Percentiles rank a stretch among this genome's conserved stretches.
Conservation (phyloP, 2,888 invertebrate species). For the Eretmocerus hayati region DNA sequence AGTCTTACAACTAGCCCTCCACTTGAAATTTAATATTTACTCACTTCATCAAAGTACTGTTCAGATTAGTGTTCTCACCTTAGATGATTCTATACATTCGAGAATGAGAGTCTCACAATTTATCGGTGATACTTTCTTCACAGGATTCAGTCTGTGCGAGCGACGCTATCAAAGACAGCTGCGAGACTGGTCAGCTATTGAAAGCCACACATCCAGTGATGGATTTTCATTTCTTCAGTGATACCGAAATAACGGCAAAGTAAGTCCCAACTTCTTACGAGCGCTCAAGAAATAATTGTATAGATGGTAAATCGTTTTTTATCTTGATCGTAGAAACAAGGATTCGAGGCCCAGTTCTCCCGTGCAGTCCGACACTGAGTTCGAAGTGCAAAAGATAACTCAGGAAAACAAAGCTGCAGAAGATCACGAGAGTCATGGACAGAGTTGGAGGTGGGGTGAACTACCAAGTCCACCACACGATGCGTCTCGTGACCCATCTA, state of each 20-base stretch:
- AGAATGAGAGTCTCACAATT: neutral
- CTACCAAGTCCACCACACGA: constrained; percentile 56
- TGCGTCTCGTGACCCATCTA: constrained; percentile 31
- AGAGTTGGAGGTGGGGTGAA: constrained; percentile 89
- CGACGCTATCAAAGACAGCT: constrained; percentile 1
- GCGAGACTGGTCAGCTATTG: constrained; percentile 3
- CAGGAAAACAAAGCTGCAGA: constrained; percentile 46
- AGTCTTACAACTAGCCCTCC: no score
- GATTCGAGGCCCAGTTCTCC: constrained; percentile 74
- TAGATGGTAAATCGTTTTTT: neutral
- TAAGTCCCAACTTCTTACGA: no score
- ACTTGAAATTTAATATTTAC: no score
- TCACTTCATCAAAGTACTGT: no score
- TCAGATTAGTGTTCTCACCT: no score
- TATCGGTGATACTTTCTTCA: neutral
- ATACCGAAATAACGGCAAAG: constrained; percentile 78
- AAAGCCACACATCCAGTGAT: no score
- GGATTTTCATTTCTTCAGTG: constrained; percentile 86
- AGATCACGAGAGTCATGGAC: constrained; percentile 45
- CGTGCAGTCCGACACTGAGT: constrained; percentile 90
- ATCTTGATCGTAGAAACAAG: constrained; percentile 39
- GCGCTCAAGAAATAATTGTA: neutral
- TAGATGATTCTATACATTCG: neutral
- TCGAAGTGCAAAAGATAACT: constrained; percentile 61
- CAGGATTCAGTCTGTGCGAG: neutral